phyloP scores from a whole-genome alignment of 2,888 invertebrate species.

The Gryllus longicercus region DNA sequence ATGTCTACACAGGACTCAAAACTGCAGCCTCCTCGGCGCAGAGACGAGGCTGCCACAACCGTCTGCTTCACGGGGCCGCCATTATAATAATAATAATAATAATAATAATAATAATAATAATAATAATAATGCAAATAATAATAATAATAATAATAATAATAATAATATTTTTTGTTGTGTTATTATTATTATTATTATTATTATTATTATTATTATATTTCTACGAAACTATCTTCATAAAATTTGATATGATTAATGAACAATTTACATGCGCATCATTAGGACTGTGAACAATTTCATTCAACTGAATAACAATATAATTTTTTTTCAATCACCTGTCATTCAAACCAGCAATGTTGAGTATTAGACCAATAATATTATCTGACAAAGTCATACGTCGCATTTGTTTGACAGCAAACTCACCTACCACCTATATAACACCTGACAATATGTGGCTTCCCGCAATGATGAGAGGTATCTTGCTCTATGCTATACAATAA shows the following conservation, averaged over 20 bases:
- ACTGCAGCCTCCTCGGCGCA: too few relatives aligned
- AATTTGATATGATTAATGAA: constrained; percentile 22
- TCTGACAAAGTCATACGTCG: constrained; percentile 18
- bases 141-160: too few relatives aligned
- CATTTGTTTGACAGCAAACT: constrained; percentile 17
- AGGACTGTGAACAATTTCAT: neutral
- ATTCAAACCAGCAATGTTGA: constrained; percentile 21
- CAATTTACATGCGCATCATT: constrained; percentile 24
- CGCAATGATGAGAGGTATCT: constrained; percentile 22
- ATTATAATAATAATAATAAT: too few relatives aligned
- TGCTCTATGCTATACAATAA: constrained; percentile 22
- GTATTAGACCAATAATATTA: neutral
- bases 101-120: too few relatives aligned
- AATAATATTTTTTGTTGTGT: too few relatives aligned
- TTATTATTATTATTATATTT: neutral
- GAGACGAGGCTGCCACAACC: too few relatives aligned
- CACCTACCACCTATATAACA: constrained; percentile 22
- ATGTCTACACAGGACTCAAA: too few relatives aligned
- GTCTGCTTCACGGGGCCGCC: too few relatives aligned
- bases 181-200: too few relatives aligned
- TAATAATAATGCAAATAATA: too few relatives aligned
- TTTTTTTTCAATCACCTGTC: neutral
- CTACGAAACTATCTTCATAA: constrained; percentile 11
- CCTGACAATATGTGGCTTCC: neutral
- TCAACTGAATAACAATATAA: too few relatives aligned